Conservation (phyloP, 2,888 invertebrate genomes). For the Anticlea derivata region DNA sequence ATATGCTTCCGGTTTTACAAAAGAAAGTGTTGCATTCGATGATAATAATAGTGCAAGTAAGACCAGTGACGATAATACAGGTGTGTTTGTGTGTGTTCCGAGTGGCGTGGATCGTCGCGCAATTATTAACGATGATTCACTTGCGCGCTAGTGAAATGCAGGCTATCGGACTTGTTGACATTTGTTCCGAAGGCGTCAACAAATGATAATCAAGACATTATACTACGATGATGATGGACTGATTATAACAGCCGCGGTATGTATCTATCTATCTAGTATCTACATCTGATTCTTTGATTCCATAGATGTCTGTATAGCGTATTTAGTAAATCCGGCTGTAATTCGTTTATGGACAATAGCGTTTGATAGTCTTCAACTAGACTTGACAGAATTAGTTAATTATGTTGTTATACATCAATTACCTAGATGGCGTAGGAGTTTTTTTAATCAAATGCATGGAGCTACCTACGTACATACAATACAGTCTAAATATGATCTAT, state of each 20-base stretch:
- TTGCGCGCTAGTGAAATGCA: slow-evolving; percentile 83
- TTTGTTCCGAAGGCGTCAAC: slow-evolving; percentile 76
- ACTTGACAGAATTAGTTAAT: too few relatives aligned
- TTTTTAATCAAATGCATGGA: too few relatives aligned
- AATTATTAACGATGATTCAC: slow-evolving; percentile 84
- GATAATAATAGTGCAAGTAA: slow-evolving; percentile 47
- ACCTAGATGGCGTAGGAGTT: too few relatives aligned
- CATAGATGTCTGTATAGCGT: background rate
- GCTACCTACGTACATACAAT: too few relatives aligned
- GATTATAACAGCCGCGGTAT: slow-evolving; percentile 70
- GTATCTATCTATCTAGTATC: slow-evolving; percentile 33
- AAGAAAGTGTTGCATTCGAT: slow-evolving; percentile 46
- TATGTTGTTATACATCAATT: too few relatives aligned
- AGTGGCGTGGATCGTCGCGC: slow-evolving; percentile 80
- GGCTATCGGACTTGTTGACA: slow-evolving; percentile 82
- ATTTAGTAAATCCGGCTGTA: slow-evolving; percentile 4
- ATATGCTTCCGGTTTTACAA: slow-evolving; percentile 29
- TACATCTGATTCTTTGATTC: background rate
- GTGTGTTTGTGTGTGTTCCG: slow-evolving; percentile 69
- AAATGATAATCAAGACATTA: slow-evolving; percentile 74
- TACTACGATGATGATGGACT: slow-evolving; percentile 77
- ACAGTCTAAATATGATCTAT: too few relatives aligned
- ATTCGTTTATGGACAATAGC: background rate
- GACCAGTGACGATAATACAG: slow-evolving; percentile 70
- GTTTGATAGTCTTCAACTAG: too few relatives aligned